Evolutionary conservation across 2,797 vertebrate genomes (phyloP).

Genomic region (Schizopygopsis malacanthus): DNA sequence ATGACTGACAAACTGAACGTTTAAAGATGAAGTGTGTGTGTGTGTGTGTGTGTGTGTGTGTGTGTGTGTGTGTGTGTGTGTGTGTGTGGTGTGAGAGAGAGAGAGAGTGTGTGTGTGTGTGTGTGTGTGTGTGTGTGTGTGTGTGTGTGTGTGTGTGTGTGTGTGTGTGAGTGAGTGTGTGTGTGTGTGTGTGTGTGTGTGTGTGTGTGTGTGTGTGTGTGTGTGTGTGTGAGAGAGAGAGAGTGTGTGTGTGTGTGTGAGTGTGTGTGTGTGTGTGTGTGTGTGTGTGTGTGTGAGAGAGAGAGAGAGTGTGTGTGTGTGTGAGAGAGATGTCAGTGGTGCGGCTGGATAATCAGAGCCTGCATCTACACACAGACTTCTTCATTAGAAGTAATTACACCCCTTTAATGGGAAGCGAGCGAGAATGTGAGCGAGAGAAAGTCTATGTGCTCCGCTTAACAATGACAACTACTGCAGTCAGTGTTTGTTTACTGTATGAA

Average conservation of each 20-base stretch:
- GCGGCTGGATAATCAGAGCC: slow-evolving; percentile 73
- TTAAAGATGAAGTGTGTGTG: slow-evolving; percentile 62
- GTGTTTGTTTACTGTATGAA: slow-evolving; percentile 29
- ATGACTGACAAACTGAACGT: slow-evolving; percentile 68
- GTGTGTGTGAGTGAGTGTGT: slow-evolving; percentile 29
- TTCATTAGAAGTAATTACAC: slow-evolving; percentile 77
- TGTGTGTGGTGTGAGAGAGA: too few species aligned
- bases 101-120: too few species aligned
- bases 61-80: too few species aligned
- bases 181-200: slow-evolving; percentile 1
- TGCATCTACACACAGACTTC: slow-evolving; percentile 74
- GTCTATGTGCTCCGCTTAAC: slow-evolving; percentile 41
- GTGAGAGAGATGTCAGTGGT: slow-evolving; percentile 65
- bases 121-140: too few species aligned
- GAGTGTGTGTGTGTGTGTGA: too few species aligned
- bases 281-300: slow-evolving; percentile 13
- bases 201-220: slow-evolving; percentile 14
- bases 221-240: slow-evolving; percentile 49
- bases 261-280: slow-evolving; percentile 43
- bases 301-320: not conserved
- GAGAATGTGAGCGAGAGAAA: slow-evolving; percentile 62
- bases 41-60: not conserved
- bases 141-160: slow-evolving; percentile 20
- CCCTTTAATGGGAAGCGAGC: slow-evolving; percentile 66
- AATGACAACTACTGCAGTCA: slow-evolving; percentile 39